phyloP scores from a whole-genome alignment of 2,113 vertebrate species.

The Entomyzon cyanotis region DNA sequence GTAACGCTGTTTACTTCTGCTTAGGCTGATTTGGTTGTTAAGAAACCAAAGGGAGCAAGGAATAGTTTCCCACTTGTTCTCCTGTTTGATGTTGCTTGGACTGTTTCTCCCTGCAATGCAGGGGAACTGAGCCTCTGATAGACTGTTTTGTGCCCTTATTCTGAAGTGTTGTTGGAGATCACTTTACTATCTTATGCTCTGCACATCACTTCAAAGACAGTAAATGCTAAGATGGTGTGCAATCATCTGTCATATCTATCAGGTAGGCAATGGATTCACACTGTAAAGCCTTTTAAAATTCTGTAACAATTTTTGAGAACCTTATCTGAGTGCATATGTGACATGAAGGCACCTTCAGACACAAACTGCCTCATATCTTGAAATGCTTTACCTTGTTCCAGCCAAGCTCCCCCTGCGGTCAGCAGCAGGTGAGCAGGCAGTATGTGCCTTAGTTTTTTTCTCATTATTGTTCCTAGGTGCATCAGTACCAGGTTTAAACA shows the following conservation, averaged over 20 bases:
- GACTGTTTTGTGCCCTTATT: background rate
- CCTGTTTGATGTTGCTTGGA: background rate
- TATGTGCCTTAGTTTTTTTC: background rate
- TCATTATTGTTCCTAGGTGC: background rate
- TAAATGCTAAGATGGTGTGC: background rate
- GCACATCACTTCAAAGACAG: background rate
- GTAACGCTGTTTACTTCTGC: background rate
- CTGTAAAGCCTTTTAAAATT: background rate
- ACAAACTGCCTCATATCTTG: background rate
- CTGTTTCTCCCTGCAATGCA: background rate
- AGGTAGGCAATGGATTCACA: background rate
- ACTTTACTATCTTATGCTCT: background rate
- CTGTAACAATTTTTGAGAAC: background rate
- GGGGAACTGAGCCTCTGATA: background rate
- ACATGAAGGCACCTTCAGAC: background rate
- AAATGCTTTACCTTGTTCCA: background rate
- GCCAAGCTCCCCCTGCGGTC: background rate
- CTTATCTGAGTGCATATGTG: background rate
- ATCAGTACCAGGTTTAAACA: background rate
- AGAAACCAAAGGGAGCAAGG: background rate
- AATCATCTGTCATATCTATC: background rate
- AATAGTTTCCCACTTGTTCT: background rate
- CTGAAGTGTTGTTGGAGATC: background rate
- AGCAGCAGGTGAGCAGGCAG: background rate
- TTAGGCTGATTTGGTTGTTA: background rate